These are phyloP conservation scores for Gnathonemus echidnorhynchus DNA, from an alignment of 2,113 vertebrate species.

Conservation along the genomic window DNA sequence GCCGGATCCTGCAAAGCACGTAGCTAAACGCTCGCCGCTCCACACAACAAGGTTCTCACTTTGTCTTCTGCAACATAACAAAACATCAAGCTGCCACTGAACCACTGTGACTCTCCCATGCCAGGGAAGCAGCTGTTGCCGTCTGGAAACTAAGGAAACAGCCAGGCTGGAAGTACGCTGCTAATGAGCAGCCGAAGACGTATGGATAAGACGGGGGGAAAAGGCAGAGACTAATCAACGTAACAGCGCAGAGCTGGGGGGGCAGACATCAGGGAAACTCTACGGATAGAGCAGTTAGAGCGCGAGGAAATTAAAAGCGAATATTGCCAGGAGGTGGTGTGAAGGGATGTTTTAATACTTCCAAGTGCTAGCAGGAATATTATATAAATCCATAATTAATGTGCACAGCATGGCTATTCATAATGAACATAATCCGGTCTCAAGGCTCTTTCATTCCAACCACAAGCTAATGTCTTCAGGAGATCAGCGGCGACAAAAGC, in stretches of 20 bases:
- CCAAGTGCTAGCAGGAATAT: not conserved
- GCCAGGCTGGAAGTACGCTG: not conserved
- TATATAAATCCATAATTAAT: constrained; percentile 16
- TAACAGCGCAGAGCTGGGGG: not conserved
- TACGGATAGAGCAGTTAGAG: not conserved
- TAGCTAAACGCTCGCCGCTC: not conserved
- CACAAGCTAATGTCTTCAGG: not conserved
- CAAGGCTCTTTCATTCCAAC: not conserved
- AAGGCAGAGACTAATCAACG: not conserved
- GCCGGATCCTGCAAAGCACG: not conserved
- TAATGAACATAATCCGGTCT: constrained; percentile 4
- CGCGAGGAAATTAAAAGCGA: not conserved
- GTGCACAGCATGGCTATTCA: not conserved
- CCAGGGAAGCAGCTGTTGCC: not conserved
- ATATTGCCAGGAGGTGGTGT: not conserved
- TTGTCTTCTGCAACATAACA: not conserved
- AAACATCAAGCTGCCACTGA: not conserved
- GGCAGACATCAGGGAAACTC: not conserved
- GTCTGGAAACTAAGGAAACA: not conserved
- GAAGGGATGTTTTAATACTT: constrained; percentile 3
- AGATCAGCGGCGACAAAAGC: not conserved
- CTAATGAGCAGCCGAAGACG: not conserved
- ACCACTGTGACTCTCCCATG: not conserved
- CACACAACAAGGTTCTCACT: not conserved
- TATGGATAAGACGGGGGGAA: not conserved